phyloP scores from a whole-genome alignment of 92 coral and sea anemone genomes.

The Palythoa caribaeorum region DNA sequence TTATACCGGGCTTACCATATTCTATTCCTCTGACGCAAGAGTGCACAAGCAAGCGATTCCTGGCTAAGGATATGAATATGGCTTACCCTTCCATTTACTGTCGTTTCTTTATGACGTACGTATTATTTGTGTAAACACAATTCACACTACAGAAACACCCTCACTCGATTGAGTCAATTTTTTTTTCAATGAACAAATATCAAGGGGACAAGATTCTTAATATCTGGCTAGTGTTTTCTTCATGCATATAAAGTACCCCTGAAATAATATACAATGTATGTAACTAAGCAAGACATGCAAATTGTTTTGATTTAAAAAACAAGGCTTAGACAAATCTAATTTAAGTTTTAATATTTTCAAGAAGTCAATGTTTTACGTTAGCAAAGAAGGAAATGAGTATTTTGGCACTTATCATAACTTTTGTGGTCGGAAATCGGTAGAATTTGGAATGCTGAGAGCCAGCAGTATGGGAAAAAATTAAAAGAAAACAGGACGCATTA shows the following conservation, averaged over 20 bases:
- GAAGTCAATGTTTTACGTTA: not conserved
- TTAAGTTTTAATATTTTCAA: not conserved
- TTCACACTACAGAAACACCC: not conserved
- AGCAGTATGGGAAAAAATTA: not conserved
- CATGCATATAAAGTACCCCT: not conserved
- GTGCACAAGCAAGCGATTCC: not conserved
- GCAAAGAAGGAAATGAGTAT: slow-evolving; percentile 20
- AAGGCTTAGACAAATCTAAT: not conserved
- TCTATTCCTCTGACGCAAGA: not conserved
- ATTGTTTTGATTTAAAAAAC: not conserved
- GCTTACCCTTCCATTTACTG: not conserved
- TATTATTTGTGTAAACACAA: not conserved
- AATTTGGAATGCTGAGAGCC: not conserved
- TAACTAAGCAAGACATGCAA: not conserved
- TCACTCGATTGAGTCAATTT: not conserved
- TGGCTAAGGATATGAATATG: not conserved
- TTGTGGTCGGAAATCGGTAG: slow-evolving; percentile 26
- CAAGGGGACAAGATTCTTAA: not conserved
- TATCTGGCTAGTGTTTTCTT: not conserved
- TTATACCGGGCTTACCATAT: not conserved
- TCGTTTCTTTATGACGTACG: not conserved
- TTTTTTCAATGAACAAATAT: not conserved
- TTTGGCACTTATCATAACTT: not conserved
- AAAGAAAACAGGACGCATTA: not conserved
- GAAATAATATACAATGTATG: not conserved